Percentiles rank a stretch among this genome's conserved stretches.
Conservation (phyloP, 2,113 vertebrate species). For the Cynocephalus volans region DNA sequence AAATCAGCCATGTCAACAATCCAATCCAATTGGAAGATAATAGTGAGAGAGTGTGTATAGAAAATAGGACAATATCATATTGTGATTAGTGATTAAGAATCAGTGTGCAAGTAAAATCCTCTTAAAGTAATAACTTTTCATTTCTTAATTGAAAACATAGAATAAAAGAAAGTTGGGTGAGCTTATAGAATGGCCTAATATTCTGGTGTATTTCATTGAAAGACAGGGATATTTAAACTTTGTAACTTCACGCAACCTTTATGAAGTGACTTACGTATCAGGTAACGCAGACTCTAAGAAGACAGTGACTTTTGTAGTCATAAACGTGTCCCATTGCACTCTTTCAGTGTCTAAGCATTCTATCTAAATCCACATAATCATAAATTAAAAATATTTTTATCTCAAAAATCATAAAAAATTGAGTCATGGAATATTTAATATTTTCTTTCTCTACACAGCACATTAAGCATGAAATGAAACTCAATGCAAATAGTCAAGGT, state of each 20-base stretch:
- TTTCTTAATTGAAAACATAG: conserved; percentile 48
- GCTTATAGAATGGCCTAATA: not conserved
- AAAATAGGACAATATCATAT: not conserved
- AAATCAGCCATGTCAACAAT: not conserved
- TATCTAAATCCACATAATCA: conserved; percentile 37
- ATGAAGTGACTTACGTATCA: not conserved
- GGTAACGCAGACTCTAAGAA: conserved; percentile 26
- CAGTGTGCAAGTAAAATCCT: conserved; percentile 1
- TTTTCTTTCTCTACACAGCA: conserved; percentile 56
- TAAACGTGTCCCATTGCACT: not conserved
- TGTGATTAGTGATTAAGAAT: conserved; percentile 19
- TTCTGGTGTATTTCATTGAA: conserved; percentile 31
- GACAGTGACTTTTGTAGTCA: not conserved
- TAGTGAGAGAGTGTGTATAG: not conserved
- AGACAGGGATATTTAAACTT: not conserved
- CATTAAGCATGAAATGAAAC: conserved; percentile 74
- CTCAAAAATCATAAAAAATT: conserved; percentile 55
- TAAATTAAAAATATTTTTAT: conserved; percentile 71
- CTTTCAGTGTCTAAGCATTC: conserved; percentile 6
- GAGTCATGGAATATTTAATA: conserved; percentile 43
- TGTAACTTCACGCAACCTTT: conserved; percentile 21
- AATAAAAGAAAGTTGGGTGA: not conserved
- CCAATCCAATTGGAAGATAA: not conserved
- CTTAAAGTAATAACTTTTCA: conserved; percentile 27
- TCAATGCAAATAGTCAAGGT: conserved; percentile 19